These are phyloP conservation scores for Alectura lathami DNA, from an alignment of 2,113 vertebrate species.

Conservation along the genomic window DNA sequence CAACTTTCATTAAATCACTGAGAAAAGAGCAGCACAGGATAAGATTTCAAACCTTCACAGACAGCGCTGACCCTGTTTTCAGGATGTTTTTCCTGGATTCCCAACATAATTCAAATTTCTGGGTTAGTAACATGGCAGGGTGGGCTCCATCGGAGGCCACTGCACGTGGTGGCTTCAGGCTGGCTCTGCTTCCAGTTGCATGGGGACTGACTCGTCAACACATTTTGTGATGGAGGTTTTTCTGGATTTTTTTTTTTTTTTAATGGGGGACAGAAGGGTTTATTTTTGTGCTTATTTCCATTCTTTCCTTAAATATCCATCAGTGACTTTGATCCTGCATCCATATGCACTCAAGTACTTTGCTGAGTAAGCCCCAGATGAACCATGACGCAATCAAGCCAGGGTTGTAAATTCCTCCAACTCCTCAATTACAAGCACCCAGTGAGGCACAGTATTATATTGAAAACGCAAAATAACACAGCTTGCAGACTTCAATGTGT, in stretches of 20 bases:
- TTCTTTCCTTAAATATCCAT: neutral
- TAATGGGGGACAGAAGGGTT: neutral
- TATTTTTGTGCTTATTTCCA: neutral
- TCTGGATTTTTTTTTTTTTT: neutral
- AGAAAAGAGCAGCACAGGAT: neutral
- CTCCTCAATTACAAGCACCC: neutral
- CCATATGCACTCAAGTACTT: accelerated
- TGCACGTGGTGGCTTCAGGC: neutral
- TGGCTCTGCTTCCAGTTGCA: neutral
- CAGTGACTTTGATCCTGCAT: neutral
- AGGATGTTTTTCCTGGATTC: neutral
- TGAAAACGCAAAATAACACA: neutral
- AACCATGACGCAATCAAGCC: neutral
- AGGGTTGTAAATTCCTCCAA: neutral
- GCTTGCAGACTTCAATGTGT: neutral
- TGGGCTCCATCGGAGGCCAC: neutral
- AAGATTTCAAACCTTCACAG: neutral
- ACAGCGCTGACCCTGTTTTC: accelerated
- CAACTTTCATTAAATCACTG: neutral
- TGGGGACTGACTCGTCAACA: neutral
- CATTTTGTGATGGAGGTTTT: neutral
- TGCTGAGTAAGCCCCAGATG: neutral
- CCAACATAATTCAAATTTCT: neutral
- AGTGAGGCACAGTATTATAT: neutral
- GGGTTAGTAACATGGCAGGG: neutral